phyloP scores from a whole-genome alignment of 2,888 invertebrate genomes.

The Coelinius sp. region DNA sequence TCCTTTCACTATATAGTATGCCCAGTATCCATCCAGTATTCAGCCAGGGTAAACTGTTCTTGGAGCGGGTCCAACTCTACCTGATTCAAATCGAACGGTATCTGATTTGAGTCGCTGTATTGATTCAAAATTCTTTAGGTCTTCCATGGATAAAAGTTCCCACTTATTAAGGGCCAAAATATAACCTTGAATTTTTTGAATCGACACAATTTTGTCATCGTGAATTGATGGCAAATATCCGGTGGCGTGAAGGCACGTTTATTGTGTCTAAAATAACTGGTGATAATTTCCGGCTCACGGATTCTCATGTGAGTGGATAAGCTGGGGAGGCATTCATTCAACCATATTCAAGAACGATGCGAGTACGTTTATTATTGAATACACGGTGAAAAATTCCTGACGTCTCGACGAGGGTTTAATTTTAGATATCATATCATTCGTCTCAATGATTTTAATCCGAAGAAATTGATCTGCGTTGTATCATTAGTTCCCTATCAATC shows the following conservation, averaged over 20 bases:
- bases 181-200: too few relatives aligned
- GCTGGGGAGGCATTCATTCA: neutral
- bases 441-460: slow-evolving; percentile 1
- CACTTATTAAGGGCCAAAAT: too few relatives aligned
- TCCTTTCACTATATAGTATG: too few relatives aligned
- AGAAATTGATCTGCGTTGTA: neutral
- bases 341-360: neutral
- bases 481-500: neutral
- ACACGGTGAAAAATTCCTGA: neutral
- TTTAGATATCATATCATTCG: slow-evolving; percentile 17
- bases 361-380: slow-evolving; percentile 18
- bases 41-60: too few relatives aligned
- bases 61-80: too few relatives aligned
- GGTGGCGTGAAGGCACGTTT: neutral
- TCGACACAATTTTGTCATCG: neutral
- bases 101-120: too few relatives aligned
- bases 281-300: neutral
- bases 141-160: too few relatives aligned
- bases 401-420: slow-evolving; percentile 6
- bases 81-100: too few relatives aligned
- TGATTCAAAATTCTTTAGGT: too few relatives aligned
- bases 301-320: neutral
- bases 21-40: too few relatives aligned
- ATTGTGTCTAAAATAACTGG: neutral
- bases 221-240: neutral